Base-by-base conservation (phyloP, 2,113 vertebrate species). In the Thalassoma bifasciatum region DNA sequence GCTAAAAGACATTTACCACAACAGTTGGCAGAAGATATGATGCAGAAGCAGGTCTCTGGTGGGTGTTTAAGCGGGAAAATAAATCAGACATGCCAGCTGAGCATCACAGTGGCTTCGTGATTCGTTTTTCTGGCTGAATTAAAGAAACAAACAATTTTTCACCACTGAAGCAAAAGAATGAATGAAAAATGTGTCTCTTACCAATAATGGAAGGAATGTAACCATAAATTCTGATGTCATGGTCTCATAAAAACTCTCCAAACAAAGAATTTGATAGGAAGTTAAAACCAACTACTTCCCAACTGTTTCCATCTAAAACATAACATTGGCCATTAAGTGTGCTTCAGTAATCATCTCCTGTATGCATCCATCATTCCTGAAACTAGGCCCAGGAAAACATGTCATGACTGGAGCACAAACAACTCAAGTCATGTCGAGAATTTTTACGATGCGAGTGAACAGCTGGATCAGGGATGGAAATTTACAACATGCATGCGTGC, bases 401-500 rank as follows among this genome's bases (percentile, higher is more conserved):
- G 30, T 30, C 30, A 30, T 30, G 30, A 30, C 6, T 4, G 30
- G 30, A 30, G 30, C 30, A 30, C 30, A 30, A 30, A 30, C 30
- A 30, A 30, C 30, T 30, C 30, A 30, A 30, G 30, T 30, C 30
- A 38, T 22, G 42, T 58, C 26, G 6, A 58, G 19, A 14, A n/a
- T 2, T 30, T 37, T 23, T 24, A 56, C n/a, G 1, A 56, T 38
- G 22, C 56, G 36, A 34, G 64, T 3, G 59, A 84, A 65, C 81
- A 84, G 62, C 81, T 87, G 77, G 74, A 79, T 73, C 44, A 53
- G 4, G 2, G 54, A 66, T 70, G 64, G 62, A 46, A 67, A 71
- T 81, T 74, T 75, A 59, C 22, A 14, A 52, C 65, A 51, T 47
- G 24, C 16, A 1, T 56, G 13, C 34, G 2, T 21, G 10, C 38